Conservation (phyloP, 1,140 invertebrate genomes). For the Ostrea edulis region DNA sequence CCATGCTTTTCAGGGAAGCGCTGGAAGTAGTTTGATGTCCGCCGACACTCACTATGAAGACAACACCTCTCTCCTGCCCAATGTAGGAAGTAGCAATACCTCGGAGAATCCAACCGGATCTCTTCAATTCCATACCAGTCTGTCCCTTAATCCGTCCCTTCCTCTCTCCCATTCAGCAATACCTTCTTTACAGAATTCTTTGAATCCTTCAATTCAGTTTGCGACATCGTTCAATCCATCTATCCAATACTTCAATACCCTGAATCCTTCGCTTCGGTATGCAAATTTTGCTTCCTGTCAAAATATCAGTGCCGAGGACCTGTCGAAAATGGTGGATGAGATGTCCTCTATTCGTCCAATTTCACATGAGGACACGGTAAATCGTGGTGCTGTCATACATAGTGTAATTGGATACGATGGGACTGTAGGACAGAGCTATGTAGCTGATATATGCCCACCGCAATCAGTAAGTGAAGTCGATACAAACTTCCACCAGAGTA, state of each 20-base stretch:
- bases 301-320: slow-evolving; percentile 48
- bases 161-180: not conserved
- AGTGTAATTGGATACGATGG: slow-evolving; percentile 48
- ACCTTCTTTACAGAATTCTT: not conserved
- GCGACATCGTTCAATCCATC: slow-evolving; percentile 23
- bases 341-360: slow-evolving; percentile 51
- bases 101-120: slow-evolving; percentile 53
- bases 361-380: slow-evolving; percentile 1
- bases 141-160: not conserved
- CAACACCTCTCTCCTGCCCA: slow-evolving; percentile 61
- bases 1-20: slow-evolving; percentile 34
- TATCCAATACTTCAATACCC: not conserved
- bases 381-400: slow-evolving; percentile 44
- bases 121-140: not conserved
- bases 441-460: slow-evolving; percentile 42
- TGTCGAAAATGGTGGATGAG: slow-evolving; percentile 53
- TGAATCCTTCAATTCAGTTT: slow-evolving; percentile 21
- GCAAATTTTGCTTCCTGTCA: slow-evolving; percentile 29
- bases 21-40: slow-evolving; percentile 50
- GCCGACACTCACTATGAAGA: slow-evolving; percentile 54
- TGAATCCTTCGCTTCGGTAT: not conserved
- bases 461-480: not conserved
- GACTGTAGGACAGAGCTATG: slow-evolving; percentile 51
- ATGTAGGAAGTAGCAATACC: slow-evolving; percentile 61
- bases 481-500: slow-evolving; percentile 47